phyloP scores from a whole-genome alignment of 2,888 invertebrate species.

The Ceraclea dissimilis region DNA sequence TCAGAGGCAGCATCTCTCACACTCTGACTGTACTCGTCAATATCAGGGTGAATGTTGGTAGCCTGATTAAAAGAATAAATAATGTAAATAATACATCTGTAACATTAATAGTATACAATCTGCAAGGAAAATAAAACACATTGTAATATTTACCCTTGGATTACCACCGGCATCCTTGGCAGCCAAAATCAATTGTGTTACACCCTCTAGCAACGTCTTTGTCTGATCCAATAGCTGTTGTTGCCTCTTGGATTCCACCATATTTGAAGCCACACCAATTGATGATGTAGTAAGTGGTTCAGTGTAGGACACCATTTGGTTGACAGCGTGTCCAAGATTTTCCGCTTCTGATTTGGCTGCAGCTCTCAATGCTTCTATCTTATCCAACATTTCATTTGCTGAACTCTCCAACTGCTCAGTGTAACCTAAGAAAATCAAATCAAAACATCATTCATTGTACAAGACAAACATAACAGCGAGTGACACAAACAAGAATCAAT shows the following conservation, averaged over 20 bases:
- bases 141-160: slow-evolving; percentile 55
- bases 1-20: slow-evolving; percentile 77
- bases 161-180: slow-evolving; percentile 90
- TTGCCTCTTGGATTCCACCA: slow-evolving; percentile 82
- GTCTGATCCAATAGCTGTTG: slow-evolving; percentile 82
- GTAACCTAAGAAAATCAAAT: slow-evolving; percentile 43
- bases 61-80: slow-evolving; percentile 47
- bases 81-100: not conserved
- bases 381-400: slow-evolving; percentile 73
- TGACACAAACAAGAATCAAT: too few species aligned
- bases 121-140: too few species aligned
- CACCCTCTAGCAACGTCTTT: slow-evolving; percentile 92
- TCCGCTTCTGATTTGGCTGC: slow-evolving; percentile 91
- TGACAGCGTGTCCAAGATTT: slow-evolving; percentile 82
- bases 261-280: slow-evolving; percentile 83
- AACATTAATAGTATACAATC: not conserved
- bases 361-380: slow-evolving; percentile 73
- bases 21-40: slow-evolving; percentile 73
- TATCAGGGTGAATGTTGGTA: slow-evolving; percentile 66
- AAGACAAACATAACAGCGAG: too few species aligned
- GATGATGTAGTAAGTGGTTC: slow-evolving; percentile 79
- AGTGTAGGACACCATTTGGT: slow-evolving; percentile 68
- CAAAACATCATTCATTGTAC: too few species aligned
- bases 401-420: slow-evolving; percentile 74
- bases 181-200: slow-evolving; percentile 74